phyloP scores from a whole-genome alignment of 30 jellyfish, hydroid and myxozoan species.

The Turritopsis dohrnii region DNA sequence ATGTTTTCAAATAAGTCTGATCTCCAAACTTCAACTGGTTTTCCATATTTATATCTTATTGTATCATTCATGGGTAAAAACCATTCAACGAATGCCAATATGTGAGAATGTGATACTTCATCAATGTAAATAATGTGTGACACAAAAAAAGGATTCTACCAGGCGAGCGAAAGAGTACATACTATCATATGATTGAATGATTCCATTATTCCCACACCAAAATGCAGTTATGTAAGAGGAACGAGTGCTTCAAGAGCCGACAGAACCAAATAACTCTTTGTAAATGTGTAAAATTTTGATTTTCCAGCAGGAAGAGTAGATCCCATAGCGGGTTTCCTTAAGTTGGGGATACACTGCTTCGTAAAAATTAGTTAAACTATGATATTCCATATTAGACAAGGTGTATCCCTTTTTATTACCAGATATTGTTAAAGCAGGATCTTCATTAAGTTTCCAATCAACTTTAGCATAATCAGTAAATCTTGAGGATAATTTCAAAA shows the following conservation, averaged over 20 bases:
- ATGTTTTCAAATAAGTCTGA: background rate
- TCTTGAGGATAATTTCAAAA: slow-evolving; percentile 4
- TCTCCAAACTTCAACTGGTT: slow-evolving; percentile 13
- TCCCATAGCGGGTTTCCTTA: background rate
- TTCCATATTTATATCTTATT: background rate
- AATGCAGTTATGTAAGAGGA: slow-evolving; percentile 12
- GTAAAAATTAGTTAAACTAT: background rate
- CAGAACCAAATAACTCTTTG: background rate
- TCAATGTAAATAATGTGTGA: background rate
- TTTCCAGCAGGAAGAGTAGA: slow-evolving; percentile 3
- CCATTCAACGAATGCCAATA: slow-evolving; percentile 5
- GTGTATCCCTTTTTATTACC: background rate
- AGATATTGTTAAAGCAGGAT: background rate
- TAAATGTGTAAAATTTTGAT: background rate
- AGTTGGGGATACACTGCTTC: background rate
- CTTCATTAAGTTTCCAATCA: background rate
- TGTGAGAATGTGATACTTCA: background rate
- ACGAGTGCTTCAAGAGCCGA: background rate
- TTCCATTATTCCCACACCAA: slow-evolving; percentile 19
- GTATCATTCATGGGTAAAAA: background rate
- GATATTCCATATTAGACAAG: background rate
- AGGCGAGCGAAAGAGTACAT: background rate
- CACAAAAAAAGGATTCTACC: background rate
- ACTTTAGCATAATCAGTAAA: background rate
- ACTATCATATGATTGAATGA: background rate